Base-by-base conservation (phyloP, 2,113 vertebrate genomes). In the Pollimyrus isidori region DNA sequence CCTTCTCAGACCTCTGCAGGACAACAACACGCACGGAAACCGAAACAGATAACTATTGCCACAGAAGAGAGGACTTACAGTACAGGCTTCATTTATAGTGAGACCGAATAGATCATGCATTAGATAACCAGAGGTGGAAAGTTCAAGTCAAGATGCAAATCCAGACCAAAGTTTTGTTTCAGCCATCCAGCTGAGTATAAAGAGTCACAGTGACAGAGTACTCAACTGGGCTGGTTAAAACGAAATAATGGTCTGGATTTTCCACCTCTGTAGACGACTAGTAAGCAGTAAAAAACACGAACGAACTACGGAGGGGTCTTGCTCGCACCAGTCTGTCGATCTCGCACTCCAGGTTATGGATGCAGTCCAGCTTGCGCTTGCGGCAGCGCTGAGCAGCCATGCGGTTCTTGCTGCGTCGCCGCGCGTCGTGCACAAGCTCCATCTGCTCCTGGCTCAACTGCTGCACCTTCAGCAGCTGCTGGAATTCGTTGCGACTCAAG, bases 331-430 rank as follows among this genome's bases (percentile, higher is more conserved):
- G 95, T 89, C 97, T 98, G 92, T 97, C 95, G 87, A 99, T 99
- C 94, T 99, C 98, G 85, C 96, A 97, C 91, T 99, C 97, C 69
- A 99, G 97, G 88, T 97, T 98, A 82, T 98, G 96, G 82, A 99
- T 98, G 92, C 98, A 99, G 93, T 99, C 98, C 0, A 99, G 96
- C 76, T 99, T 99, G 89, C 98, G 96, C 93, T 99, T 99, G 89
- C 98, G 97, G 92, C 98, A 99, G 42, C 98, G 97, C 76, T 97
- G 97, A 0, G 98, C 98, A 0, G 98, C 98, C 3, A 98, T 97
- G 58, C 98, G 96, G 89, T 99, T 99, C 92, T 99, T 99, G 93
- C 97, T 98, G 87, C 98, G 95, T 0, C 98, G 96, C 23, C 98
- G 96, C 91, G 99, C 96, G 45, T 99, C 97, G 0, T 99, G 97